Base-by-base conservation (phyloP, 2,888 invertebrate genomes). In the Sesia apiformis region DNA sequence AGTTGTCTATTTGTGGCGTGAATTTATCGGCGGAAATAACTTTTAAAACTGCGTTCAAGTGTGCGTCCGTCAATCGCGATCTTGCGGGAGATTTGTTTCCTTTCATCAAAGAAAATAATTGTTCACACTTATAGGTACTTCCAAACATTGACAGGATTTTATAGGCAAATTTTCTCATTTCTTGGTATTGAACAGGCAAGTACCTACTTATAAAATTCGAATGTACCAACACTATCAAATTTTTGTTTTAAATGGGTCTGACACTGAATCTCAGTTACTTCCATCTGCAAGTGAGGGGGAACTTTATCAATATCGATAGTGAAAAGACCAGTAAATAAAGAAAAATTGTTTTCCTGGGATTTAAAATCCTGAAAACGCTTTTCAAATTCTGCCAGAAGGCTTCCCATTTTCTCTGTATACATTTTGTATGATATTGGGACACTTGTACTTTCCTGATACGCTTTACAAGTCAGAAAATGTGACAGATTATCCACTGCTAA, bases 221-320 rank as follows among this genome's bases (percentile, higher is more conserved):
- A 53, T 55, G 53, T 55, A 52, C 55, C 52, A 55, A 53, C 56
- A 55, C 41, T 53, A n/a, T n/a, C n/a, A n/a, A n/a, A n/a, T n/a
- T 55, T 56, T 59, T 42, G 54, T 53, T 60, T 61, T 54, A 61
- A 62, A 62, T 60, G 55, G 54, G 58, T 57, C 53, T 60, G 55
- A 52, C 56, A 62, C 46, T 56, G 57, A 40, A 58, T 53, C 53
- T 58, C 55, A 50, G 54, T 55, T 50, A 56, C 54, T 50, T 60
- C 53, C 58, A 55, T 55, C 54, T 57, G 55, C 52, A 57, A 61
- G 54, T 52, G 58, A 57, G 56, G 53, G 42, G 57, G 58, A 50
- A 59, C 52, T 54, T 54, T 54, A 40, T 54, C 53, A 50, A 54
- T 38, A 46, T 54, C 54, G 38, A 52, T 53, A 54, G n/a, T n/a